Conservation (phyloP, 2,888 invertebrate species). For the Mylabris sibirica region DNA sequence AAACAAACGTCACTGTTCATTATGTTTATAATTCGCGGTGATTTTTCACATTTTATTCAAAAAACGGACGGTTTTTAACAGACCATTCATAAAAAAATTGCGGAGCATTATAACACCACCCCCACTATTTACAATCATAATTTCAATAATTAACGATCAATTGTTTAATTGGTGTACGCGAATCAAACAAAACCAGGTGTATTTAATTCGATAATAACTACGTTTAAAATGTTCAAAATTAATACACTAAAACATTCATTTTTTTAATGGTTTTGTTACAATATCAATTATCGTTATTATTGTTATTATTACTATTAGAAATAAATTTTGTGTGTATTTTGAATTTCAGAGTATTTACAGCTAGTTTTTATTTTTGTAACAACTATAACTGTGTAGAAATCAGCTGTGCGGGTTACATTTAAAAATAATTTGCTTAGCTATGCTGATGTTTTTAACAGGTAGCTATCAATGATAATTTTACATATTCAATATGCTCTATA, state of each 20-base stretch:
- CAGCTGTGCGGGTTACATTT: slow-evolving; percentile 27
- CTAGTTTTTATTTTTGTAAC: slow-evolving; percentile 25
- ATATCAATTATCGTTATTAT: background rate
- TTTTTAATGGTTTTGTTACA: background rate
- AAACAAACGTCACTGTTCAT: slow-evolving; percentile 19
- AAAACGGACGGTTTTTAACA: background rate
- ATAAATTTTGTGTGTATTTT: background rate
- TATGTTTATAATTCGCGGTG: background rate
- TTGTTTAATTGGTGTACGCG: background rate
- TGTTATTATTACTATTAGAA: slow-evolving; percentile 15
- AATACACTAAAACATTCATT: background rate
- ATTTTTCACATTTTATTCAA: background rate
- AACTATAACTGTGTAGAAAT: slow-evolving; percentile 28
- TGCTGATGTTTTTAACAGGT: slow-evolving; percentile 7
- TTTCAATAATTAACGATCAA: background rate
- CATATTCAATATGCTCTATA: slow-evolving; percentile 6
- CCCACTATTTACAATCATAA: background rate
- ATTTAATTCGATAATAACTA: background rate
- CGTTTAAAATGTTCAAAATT: background rate
- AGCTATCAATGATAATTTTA: slow-evolving; percentile 19
- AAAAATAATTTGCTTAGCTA: slow-evolving; percentile 27
- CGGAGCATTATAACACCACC: background rate
- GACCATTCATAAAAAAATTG: background rate
- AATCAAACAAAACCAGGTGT: background rate
- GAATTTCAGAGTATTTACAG: slow-evolving; percentile 20